A percentile compares a stretch with the other conserved stretches of the same genome.
phyloP scores from a whole-genome alignment of 2,113 vertebrate species.

The Phainopepla nitens region DNA sequence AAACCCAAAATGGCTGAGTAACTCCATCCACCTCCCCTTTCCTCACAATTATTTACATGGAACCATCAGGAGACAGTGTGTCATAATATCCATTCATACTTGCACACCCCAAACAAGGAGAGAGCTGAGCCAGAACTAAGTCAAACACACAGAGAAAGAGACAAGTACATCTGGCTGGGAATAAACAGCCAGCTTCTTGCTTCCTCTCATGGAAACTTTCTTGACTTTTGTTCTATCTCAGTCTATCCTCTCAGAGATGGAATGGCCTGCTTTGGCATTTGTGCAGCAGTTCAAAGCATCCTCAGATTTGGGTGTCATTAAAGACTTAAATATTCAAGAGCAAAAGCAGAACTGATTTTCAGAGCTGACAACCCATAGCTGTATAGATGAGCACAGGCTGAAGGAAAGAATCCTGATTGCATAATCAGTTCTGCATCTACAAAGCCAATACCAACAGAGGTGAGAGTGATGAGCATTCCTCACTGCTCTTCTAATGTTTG shows the following conservation, averaged over 20 bases:
- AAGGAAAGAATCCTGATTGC: neutral
- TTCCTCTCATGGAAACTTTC: constrained; percentile 48
- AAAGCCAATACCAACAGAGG: neutral
- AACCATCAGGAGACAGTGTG: neutral
- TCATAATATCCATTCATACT: constrained; percentile 20
- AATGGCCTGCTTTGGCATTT: neutral
- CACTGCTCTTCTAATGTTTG: neutral
- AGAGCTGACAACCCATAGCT: neutral
- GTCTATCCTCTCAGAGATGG: neutral
- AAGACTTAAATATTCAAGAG: neutral
- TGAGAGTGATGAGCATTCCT: neutral
- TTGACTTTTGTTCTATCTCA: neutral
- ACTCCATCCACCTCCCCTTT: neutral
- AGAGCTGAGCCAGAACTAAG: neutral
- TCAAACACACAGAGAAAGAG: constrained; percentile 9
- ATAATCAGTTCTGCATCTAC: neutral
- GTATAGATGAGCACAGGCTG: neutral
- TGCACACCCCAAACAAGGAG: neutral
- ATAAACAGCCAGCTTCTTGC: constrained; percentile 35
- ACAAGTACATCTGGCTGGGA: constrained; percentile 15
- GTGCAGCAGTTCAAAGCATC: neutral
- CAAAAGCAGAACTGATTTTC: neutral
- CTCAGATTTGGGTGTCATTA: neutral
- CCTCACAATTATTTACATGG: neutral
- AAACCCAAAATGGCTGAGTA: neutral